Evolutionary conservation across 2,888 invertebrate genomes (phyloP).

Genomic region (Germaria angustata): DNA sequence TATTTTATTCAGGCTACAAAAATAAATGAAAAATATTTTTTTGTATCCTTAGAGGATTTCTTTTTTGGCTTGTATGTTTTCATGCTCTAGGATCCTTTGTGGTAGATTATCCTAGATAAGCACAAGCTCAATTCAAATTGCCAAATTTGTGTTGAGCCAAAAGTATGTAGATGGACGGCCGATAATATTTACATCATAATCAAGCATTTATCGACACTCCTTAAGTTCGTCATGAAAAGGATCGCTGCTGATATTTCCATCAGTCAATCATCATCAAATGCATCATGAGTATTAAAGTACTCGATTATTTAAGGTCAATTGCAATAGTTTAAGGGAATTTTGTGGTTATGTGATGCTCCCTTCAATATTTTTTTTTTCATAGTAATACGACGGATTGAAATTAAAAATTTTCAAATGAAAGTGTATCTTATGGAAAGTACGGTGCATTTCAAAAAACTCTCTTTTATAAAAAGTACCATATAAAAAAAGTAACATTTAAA

Average conservation of each 20-base stretch:
- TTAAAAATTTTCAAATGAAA: too few species aligned
- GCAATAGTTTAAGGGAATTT: not conserved
- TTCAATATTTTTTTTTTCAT: too few species aligned
- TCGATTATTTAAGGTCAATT: slow-evolving; percentile 38
- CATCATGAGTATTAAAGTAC: slow-evolving; percentile 43
- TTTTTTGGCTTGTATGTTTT: slow-evolving; percentile 28
- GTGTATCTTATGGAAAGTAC: too few species aligned
- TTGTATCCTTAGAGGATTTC: not conserved
- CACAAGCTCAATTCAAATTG: not conserved
- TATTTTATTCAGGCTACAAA: slow-evolving; percentile 39
- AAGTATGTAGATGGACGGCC: not conserved
- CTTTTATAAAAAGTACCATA: not conserved
- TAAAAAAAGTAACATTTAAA: too few species aligned
- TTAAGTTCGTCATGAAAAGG: slow-evolving; percentile 46
- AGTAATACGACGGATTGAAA: not conserved
- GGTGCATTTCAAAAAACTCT: not conserved
- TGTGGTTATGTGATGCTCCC: slow-evolving; percentile 33
- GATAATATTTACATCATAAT: slow-evolving; percentile 58
- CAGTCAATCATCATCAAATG: slow-evolving; percentile 64
- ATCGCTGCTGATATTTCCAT: slow-evolving; percentile 16
- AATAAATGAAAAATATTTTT: not conserved
- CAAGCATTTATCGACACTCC: slow-evolving; percentile 59
- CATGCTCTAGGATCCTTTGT: slow-evolving; percentile 39
- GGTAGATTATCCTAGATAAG: slow-evolving; percentile 58
- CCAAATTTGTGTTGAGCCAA: not conserved